These are phyloP conservation scores for Paradoxurus hermaphroditus DNA, from an alignment of 2,113 vertebrate species.

Conservation along the genomic window DNA sequence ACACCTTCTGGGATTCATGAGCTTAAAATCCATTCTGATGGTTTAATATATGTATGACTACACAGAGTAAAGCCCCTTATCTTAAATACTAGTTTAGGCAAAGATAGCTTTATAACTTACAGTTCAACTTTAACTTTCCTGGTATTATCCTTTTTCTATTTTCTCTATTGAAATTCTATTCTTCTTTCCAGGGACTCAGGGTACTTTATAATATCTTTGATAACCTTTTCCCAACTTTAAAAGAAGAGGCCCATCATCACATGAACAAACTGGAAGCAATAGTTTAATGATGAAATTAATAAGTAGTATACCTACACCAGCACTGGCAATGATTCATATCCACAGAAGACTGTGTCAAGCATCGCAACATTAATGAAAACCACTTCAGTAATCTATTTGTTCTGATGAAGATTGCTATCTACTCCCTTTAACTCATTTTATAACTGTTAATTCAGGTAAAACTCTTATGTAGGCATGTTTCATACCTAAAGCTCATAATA, in stretches of 20 bases:
- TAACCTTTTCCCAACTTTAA: not conserved
- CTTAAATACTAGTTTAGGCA: not conserved
- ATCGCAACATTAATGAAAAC: conserved; percentile 70
- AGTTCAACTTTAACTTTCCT: not conserved
- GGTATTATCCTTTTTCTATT: not conserved
- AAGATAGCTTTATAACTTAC: not conserved
- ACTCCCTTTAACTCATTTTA: conserved; percentile 31
- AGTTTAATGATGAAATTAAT: not conserved
- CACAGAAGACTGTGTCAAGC: conserved; percentile 79
- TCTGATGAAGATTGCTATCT: conserved; percentile 64
- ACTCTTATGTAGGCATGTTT: not conserved
- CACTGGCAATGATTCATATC: conserved; percentile 66
- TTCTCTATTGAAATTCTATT: not conserved
- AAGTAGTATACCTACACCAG: conserved; percentile 63
- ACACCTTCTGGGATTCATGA: not conserved
- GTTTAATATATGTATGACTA: not conserved
- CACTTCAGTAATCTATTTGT: conserved; percentile 74
- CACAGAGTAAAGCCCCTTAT: not conserved
- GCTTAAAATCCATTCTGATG: not conserved
- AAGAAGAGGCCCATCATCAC: not conserved
- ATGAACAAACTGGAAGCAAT: not conserved
- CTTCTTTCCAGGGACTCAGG: not conserved
- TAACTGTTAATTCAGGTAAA: not conserved
- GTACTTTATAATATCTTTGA: not conserved
- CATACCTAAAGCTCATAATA: conserved; percentile 34